Evolutionary conservation across 2,888 invertebrate genomes (phyloP), one percentile per base, ranked within the genome.

Genomic region (Eupithecia tripunctaria): DNA sequence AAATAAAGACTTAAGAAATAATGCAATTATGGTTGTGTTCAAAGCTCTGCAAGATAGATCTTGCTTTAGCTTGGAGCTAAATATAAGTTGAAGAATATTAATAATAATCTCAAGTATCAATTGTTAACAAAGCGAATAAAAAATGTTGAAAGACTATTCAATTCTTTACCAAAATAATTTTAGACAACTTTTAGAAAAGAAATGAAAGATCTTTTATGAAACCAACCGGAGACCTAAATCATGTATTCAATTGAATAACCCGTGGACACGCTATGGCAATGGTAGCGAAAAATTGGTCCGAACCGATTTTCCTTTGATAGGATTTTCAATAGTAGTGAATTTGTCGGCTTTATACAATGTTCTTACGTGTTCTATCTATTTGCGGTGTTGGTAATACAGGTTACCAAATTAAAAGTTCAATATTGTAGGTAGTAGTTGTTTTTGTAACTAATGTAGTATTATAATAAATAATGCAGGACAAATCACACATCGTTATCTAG

Each of bases 221-320:
- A 60, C 7, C 18, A 18, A 60, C 29, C 15, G 29, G 60, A 29
- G 18, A 60, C 6, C 29, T 60, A 29, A 60, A 60, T 29, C 60
- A n/a, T 29, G 18, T 29, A 29, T 25, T 56, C 56, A 56, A 60
- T 60, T 29, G 60, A 60, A 60, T 60, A 60, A 60, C 60, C 60
- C 1, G 18, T 27, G 2, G 60, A 60, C 60, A 60, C 29, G 36
- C 38, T 21, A 38, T 21, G 21, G 38, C 38, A 21, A 38, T 64
- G 38, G 64, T 5, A 21, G 32, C 60, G 60, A 1, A 60, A 60
- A 18, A 60, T 29, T 60, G 29, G 29, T 60, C 60, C 60, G 27
- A 8, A 60, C 29, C 21, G 60, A 60, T 60, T 60, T 56, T 60
- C 60, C 29, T 60, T 60, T 60, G 29, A 27, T 60, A 60, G 2